Evolutionary conservation across 2,113 vertebrate genomes (phyloP), one percentile per base, ranked within the genome.

Genomic region (Sylvia atricapilla): DNA sequence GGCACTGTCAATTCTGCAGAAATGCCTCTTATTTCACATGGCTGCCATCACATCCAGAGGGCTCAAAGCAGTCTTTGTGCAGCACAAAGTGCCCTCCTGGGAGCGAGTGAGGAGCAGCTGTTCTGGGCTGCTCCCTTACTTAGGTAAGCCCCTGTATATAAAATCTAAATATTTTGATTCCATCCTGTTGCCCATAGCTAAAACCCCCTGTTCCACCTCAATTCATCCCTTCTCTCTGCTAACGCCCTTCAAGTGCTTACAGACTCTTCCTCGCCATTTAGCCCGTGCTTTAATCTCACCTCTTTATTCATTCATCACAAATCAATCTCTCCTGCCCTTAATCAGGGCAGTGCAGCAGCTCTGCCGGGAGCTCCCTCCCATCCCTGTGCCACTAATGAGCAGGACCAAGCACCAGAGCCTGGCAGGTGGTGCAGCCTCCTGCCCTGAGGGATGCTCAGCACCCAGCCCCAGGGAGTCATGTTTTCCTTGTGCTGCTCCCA

Each of bases 231-330:
- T 64, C 44, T 49, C n/a, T 70, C 41, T 43, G 59, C 72, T 58
- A 84, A 92, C 49, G 15, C 59, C 79, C 72, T 88, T 75, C 75
- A 90, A 74, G 88, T 68, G 59, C 86, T 88, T n/a, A n/a, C 33
- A 82, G 78, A 9, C 41, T 50, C 49, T 94, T 84, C 87, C 84
- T 90, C 30, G 3, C 60, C 76, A 75, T 89, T 96, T 81, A 94
- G 64, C 76, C 76, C 11, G 12, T 6, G 10, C 68, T 92, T 90
- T 89, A 94, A 90, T 95, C 79, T 96, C 75, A 56, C 37, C 79
- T 94, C 66, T 90, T 94, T 68, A 93, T 84, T 92, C 90, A 90
- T 87, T 87, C 88, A 53, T 80, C 91, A 78, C 72, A 46, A 92
- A 90, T 72, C 90, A 95, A 15, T 95, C 93, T 58, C 85, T 75